Evolutionary conservation across 2,888 invertebrate genomes (phyloP).

Genomic region (Pseudococcus jackbeardsleyi): DNA sequence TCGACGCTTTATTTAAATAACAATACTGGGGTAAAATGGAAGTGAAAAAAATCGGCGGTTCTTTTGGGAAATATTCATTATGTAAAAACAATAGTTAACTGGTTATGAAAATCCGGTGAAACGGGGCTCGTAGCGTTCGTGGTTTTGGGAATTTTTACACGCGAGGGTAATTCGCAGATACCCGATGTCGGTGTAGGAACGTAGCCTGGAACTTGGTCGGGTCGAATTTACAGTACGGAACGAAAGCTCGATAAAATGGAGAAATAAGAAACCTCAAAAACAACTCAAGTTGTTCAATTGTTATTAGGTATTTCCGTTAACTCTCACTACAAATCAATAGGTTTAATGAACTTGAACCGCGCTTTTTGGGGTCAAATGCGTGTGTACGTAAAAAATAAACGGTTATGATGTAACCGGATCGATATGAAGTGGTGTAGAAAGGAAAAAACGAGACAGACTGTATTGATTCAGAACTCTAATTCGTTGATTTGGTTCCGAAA

Average conservation of each 20-base stretch:
- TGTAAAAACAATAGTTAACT: neutral
- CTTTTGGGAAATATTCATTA: neutral
- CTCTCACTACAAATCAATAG: slow-evolving; percentile 60
- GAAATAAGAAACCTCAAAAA: slow-evolving; percentile 33
- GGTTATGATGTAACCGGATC: slow-evolving; percentile 63
- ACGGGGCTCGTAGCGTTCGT: neutral
- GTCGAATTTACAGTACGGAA: neutral
- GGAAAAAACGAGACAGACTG: slow-evolving; percentile 62
- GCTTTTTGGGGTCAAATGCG: slow-evolving; percentile 62
- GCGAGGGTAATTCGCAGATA: neutral
- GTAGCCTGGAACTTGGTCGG: too few relatives aligned
- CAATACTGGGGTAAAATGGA: neutral
- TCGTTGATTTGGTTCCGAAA: slow-evolving; percentile 51
- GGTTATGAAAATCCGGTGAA: neutral
- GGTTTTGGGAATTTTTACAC: neutral
- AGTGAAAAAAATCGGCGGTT: neutral
- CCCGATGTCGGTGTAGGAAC: neutral
- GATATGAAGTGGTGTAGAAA: slow-evolving; percentile 55
- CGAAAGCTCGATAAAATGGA: slow-evolving; percentile 27
- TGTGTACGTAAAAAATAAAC: slow-evolving; percentile 62
- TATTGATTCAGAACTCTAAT: slow-evolving; percentile 56
- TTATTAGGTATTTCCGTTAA: slow-evolving; percentile 48
- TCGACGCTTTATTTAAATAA: slow-evolving; percentile 10
- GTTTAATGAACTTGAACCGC: slow-evolving; percentile 63
- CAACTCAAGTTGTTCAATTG: slow-evolving; percentile 31